phyloP scores from a whole-genome alignment of 2,888 invertebrate species.

The Sacculina carcini region DNA sequence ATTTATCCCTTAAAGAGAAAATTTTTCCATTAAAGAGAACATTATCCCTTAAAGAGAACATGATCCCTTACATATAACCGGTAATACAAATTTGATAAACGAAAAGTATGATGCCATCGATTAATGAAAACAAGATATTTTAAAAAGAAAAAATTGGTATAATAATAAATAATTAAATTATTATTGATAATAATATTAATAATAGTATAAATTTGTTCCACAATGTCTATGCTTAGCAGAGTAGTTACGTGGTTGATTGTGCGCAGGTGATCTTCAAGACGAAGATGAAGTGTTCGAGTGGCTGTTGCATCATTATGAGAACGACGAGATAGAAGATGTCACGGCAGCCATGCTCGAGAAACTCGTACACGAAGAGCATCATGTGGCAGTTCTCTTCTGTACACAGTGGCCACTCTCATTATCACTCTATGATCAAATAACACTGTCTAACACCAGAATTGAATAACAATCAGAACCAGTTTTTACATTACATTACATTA shows the following conservation, averaged over 20 bases:
- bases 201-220: background rate
- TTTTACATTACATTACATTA: too few relatives aligned
- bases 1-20: too few relatives aligned
- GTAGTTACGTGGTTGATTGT: too few relatives aligned
- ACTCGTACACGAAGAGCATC: conserved; percentile 59
- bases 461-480: too few relatives aligned
- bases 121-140: too few relatives aligned
- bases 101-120: too few relatives aligned
- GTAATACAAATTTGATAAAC: too few relatives aligned
- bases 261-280: conserved; percentile 49
- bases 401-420: conserved; percentile 23
- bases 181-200: background rate
- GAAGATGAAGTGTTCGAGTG: conserved; percentile 82
- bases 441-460: too few relatives aligned
- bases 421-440: too few relatives aligned
- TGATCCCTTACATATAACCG: too few relatives aligned
- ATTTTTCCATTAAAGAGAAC: too few relatives aligned
- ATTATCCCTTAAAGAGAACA: too few relatives aligned
- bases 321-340: conserved; percentile 30
- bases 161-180: background rate
- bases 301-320: conserved; percentile 33
- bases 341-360: conserved; percentile 81
- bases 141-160: background rate
- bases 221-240: background rate
- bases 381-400: conserved; percentile 77